These are phyloP conservation scores for Caenorhabditis inopinata DNA, from an alignment of 1,140 invertebrate species.

Conservation along the genomic window DNA sequence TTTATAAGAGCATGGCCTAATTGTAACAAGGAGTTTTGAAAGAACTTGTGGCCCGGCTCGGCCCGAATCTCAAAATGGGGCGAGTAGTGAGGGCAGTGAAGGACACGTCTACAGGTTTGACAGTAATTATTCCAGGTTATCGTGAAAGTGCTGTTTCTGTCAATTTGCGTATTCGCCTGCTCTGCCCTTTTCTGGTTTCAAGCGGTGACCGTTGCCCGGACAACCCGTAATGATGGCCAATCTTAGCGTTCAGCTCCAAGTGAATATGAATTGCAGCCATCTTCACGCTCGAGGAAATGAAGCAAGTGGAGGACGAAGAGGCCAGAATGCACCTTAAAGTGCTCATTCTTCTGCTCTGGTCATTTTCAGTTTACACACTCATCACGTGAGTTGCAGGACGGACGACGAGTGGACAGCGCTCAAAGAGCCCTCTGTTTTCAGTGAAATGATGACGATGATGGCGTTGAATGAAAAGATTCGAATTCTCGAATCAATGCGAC, in stretches of 20 bases:
- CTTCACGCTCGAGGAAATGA: background rate
- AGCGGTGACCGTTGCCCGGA: background rate
- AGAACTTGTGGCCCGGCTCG: too few relatives aligned
- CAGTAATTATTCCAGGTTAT: background rate
- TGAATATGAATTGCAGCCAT: background rate
- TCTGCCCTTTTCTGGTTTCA: background rate
- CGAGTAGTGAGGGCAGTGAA: too few relatives aligned
- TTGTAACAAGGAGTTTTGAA: too few relatives aligned
- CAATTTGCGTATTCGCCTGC: background rate
- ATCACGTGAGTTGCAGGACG: too few relatives aligned
- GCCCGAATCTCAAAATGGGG: too few relatives aligned
- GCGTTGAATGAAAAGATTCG: background rate
- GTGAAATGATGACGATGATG: conserved; percentile 13
- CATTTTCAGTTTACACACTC: background rate
- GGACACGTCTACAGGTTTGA: too few relatives aligned
- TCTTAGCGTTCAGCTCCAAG: too few relatives aligned
- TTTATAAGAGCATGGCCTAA: too few relatives aligned
- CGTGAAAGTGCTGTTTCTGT: background rate
- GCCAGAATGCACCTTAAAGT: background rate
- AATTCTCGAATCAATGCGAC: conserved; percentile 12
- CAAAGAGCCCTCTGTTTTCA: background rate
- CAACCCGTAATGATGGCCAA: background rate
- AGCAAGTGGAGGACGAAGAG: conserved; percentile 6
- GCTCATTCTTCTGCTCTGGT: conserved; percentile 4
- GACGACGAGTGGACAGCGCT: too few relatives aligned